Base-by-base conservation (phyloP, 2,888 invertebrate genomes). In the Sphinx pinastri region DNA sequence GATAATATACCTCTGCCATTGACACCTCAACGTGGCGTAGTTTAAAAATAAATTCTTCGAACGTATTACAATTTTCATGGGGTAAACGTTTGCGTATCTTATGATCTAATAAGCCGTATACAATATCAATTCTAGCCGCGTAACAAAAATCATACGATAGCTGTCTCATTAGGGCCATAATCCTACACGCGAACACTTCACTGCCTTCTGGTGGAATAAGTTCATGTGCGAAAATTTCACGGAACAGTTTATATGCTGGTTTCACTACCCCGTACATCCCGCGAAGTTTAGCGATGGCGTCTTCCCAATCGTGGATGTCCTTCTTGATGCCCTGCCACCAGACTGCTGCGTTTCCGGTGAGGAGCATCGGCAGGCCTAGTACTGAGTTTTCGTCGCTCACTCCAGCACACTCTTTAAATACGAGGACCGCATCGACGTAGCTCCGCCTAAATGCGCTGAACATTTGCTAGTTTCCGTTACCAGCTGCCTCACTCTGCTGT, bases 81-180 rank as follows among this genome's bases (percentile, higher is more conserved):
- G 54, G 54, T 54, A 54, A 54, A n/a, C n/a, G 54, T 54, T 54
- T 54, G 5, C 54, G 54, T 54, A 54, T 54, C 8, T 54, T 54
- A 16, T 5, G 54, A 6, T 54, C 54, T 6, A 54, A n/a, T 4
- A 54, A 54, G 5, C 54, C 54, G n/a, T 54, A 54, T 6, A 54
- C 54, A 14, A 54, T 54, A n/a, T 54, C 54, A 14, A 54, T 14
- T 54, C 14, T 54, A n/a, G n/a, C n/a, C n/a, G n/a, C n/a, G n/a
- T n/a, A n/a, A n/a, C n/a, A n/a, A n/a, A n/a, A n/a, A n/a, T n/a
- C n/a, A n/a, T n/a, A n/a, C n/a, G n/a, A n/a, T n/a, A n/a, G n/a
- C n/a, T n/a, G n/a, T n/a, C n/a, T n/a, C n/a, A n/a, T n/a, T n/a
- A n/a, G n/a, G n/a, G n/a, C n/a, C n/a, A n/a, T n/a, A n/a, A n/a